phyloP scores from a whole-genome alignment of 2,113 vertebrate genomes.

The Antechinus stuartii region DNA sequence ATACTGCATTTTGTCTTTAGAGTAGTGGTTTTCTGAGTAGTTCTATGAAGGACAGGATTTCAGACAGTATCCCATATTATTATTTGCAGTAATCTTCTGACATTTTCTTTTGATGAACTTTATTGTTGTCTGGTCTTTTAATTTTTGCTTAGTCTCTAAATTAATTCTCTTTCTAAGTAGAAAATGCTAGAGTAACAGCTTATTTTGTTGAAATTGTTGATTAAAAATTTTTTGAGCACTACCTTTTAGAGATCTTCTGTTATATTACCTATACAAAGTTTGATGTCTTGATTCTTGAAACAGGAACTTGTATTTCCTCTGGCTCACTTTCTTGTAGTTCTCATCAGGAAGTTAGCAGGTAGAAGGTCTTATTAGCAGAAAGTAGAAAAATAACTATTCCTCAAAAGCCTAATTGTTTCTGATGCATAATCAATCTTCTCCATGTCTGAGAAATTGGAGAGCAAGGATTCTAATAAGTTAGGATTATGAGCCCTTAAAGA shows the following conservation, averaged over 20 bases:
- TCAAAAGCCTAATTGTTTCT: slow-evolving; percentile 27
- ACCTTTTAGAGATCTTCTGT: slow-evolving; percentile 33
- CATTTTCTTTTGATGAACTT: not conserved
- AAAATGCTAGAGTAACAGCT: not conserved
- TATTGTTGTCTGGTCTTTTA: not conserved
- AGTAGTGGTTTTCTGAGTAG: not conserved
- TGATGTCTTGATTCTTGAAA: slow-evolving; percentile 44
- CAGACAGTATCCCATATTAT: not conserved
- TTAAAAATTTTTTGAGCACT: not conserved
- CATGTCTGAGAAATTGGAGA: slow-evolving; percentile 13
- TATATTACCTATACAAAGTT: slow-evolving; percentile 25
- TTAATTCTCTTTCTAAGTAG: not conserved
- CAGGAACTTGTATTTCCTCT: slow-evolving; percentile 53
- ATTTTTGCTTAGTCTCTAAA: not conserved
- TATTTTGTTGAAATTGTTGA: not conserved
- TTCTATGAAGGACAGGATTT: not conserved
- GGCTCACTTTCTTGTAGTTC: slow-evolving; percentile 16
- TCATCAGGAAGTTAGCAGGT: not conserved
- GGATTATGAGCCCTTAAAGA: slow-evolving; percentile 52
- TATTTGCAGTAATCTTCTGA: not conserved
- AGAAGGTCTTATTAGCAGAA: not conserved
- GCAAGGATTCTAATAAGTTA: slow-evolving; percentile 47
- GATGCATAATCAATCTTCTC: slow-evolving; percentile 18
- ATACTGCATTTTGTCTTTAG: not conserved
- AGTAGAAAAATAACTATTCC: slow-evolving; percentile 3